Evolutionary conservation across 2,113 vertebrate species (phyloP).

Genomic region (Grammomys surdaster): DNA sequence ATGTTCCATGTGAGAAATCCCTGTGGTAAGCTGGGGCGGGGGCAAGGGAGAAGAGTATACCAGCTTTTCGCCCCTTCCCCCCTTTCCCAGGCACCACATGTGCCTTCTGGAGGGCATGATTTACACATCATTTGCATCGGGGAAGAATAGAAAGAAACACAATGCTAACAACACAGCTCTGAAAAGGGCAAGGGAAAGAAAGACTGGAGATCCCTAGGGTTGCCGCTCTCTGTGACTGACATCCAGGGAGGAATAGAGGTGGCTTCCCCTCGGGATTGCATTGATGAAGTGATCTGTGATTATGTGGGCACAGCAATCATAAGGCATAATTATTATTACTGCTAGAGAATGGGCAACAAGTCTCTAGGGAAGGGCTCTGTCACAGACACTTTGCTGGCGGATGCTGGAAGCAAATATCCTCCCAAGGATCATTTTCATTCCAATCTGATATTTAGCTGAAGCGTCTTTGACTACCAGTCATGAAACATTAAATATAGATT

Average conservation of each 20-base stretch:
- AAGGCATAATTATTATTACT: slow-evolving; percentile 92
- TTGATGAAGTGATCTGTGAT: slow-evolving; percentile 90
- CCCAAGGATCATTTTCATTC: slow-evolving; percentile 91
- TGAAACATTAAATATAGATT: slow-evolving; percentile 93
- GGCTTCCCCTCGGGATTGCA: slow-evolving; percentile 83
- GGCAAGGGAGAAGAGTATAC: slow-evolving; percentile 70
- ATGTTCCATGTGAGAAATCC: slow-evolving; percentile 89
- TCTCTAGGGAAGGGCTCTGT: slow-evolving; percentile 86
- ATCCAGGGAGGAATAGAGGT: slow-evolving; percentile 86
- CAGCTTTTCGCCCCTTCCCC: slow-evolving; percentile 56
- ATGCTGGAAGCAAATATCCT: slow-evolving; percentile 86
- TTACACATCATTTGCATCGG: slow-evolving; percentile 90
- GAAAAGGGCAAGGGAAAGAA: slow-evolving; percentile 87
- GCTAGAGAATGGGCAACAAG: slow-evolving; percentile 87
- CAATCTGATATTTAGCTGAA: slow-evolving; percentile 89
- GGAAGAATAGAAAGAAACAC: slow-evolving; percentile 87
- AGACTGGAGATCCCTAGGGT: slow-evolving; percentile 86
- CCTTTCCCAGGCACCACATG: slow-evolving; percentile 82
- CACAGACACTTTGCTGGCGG: slow-evolving; percentile 85
- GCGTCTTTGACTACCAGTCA: slow-evolving; percentile 90
- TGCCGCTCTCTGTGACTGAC: slow-evolving; percentile 88
- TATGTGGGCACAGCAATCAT: slow-evolving; percentile 90
- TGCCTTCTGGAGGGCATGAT: slow-evolving; percentile 89
- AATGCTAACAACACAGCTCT: slow-evolving; percentile 86
- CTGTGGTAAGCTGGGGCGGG: slow-evolving; percentile 85